Percentiles rank a stretch among this genome's conserved stretches.
These are phyloP conservation scores for Lethrus apterus DNA, from an alignment of 1,140 invertebrate species.

Conservation along the genomic window DNA sequence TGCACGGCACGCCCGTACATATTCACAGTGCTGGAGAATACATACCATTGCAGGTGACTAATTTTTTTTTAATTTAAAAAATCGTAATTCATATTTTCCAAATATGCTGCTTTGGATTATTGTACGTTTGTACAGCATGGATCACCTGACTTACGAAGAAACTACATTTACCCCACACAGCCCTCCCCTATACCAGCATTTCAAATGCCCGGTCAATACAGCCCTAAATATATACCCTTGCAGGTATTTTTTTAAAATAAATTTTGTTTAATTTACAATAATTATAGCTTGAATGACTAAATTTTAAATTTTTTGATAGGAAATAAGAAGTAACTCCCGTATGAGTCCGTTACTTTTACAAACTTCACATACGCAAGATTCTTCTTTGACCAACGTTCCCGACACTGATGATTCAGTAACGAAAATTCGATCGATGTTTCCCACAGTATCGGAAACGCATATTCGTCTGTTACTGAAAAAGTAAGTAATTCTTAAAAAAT, in stretches of 20 bases:
- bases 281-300: background rate
- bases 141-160: constrained; percentile 40
- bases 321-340: constrained; percentile 18
- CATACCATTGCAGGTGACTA: constrained; percentile 31
- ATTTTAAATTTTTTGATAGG: background rate
- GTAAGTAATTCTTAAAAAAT: constrained; percentile 63
- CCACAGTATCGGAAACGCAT: constrained; percentile 80
- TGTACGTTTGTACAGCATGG: constrained; percentile 32
- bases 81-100: constrained; percentile 17
- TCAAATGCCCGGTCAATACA: constrained; percentile 33
- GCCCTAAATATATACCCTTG: constrained; percentile 14
- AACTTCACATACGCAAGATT: constrained; percentile 58
- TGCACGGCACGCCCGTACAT: constrained; percentile 24
- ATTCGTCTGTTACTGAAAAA: constrained; percentile 80
- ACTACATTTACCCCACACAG: constrained; percentile 41
- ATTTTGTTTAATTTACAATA: background rate
- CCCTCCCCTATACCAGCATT: constrained; percentile 40
- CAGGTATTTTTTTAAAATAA: constrained; percentile 9
- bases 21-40: constrained; percentile 30
- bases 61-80: constrained; percentile 8
- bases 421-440: constrained; percentile 86
- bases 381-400: constrained; percentile 49
- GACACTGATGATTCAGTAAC: constrained; percentile 65
- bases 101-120: constrained; percentile 32
- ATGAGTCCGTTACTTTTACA: constrained; percentile 39